These are phyloP conservation scores for Odontothrips loti DNA, from an alignment of 2,888 invertebrate genomes.

Conservation along the genomic window DNA sequence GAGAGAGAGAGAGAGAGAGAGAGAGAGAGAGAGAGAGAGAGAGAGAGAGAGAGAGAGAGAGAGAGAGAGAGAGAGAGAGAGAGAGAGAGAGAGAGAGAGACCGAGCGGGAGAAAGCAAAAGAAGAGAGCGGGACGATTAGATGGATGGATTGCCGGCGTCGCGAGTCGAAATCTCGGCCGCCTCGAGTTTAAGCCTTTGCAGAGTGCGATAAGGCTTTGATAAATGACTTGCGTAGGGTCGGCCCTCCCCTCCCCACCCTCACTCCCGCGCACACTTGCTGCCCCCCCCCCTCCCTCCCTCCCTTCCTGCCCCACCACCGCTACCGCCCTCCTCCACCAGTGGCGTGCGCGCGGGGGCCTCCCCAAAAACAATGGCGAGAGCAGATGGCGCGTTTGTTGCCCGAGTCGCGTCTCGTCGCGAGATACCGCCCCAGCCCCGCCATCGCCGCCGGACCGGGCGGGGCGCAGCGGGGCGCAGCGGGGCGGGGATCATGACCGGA, in stretches of 20 bases:
- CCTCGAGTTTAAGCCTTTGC: slow-evolving; percentile 26
- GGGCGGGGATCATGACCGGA: slow-evolving; percentile 1
- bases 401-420: neutral
- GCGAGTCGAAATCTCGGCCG: slow-evolving; percentile 25
- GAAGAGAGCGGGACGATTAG: slow-evolving; percentile 10
- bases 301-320: neutral
- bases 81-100: neutral
- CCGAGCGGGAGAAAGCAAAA: neutral
- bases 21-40: neutral
- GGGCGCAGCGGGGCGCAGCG: neutral
- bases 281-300: neutral
- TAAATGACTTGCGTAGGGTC: slow-evolving; percentile 26
- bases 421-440: neutral
- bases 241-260: neutral
- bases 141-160: slow-evolving; percentile 25
- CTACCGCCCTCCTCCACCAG: neutral
- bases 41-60: slow-evolving; percentile 6
- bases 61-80: neutral
- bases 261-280: neutral
- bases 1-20: too few relatives aligned
- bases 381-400: neutral
- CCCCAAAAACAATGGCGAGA: slow-evolving; percentile 20
- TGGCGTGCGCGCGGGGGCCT: neutral
- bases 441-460: too few relatives aligned
- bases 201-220: slow-evolving; percentile 23